Evolutionary conservation across 2,113 vertebrate species (phyloP), one percentile per base, ranked within the genome.

Genomic region (Galbula dea): DNA sequence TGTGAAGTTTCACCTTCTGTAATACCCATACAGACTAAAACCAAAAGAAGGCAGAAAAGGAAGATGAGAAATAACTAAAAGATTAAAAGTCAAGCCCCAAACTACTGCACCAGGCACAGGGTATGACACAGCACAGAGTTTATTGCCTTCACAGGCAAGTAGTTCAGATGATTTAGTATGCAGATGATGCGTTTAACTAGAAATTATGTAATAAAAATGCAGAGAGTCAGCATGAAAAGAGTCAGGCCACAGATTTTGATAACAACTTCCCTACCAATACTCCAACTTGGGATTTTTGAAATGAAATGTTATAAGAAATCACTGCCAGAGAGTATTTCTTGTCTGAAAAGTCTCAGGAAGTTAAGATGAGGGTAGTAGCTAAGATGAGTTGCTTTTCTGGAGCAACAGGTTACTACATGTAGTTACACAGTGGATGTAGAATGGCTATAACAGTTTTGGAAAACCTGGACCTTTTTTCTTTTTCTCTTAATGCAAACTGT

Each of bases 391-490:
- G 34, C 3, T 68, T 84, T 84, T 84, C 37, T 51, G 26, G 43
- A 82, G 36, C 23, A 67, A 29, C 37, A 49, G 24, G 12, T 58
- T 77, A 58, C 46, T 75, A 49, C 2, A 22, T 36, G 4, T 6
- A 67, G 16, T 43, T n/a, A 11, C 19, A 8, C 19, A 10, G 15
- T 8, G 18, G n/a, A 43, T 0, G 0, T 24, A 45, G 37, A 68
- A 22, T 7, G 7, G 19, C 20, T 72, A 4, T 11, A 30, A 29
- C 1, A 54, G 27, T 73, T 95, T 69, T 36, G 17, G 29, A 66
- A 80, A 93, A 54, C 22, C 11, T 46, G 29, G 11, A 58, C 3
- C 15, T 74, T 54, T 66, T 67, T 57, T 54, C 62, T 67, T 57
- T 58, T 63, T 62, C 49, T 46, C 11, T 36, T 65, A 73, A 48